Base-by-base conservation (phyloP, 1,140 invertebrate species). In the Lasaia peninsularis region DNA sequence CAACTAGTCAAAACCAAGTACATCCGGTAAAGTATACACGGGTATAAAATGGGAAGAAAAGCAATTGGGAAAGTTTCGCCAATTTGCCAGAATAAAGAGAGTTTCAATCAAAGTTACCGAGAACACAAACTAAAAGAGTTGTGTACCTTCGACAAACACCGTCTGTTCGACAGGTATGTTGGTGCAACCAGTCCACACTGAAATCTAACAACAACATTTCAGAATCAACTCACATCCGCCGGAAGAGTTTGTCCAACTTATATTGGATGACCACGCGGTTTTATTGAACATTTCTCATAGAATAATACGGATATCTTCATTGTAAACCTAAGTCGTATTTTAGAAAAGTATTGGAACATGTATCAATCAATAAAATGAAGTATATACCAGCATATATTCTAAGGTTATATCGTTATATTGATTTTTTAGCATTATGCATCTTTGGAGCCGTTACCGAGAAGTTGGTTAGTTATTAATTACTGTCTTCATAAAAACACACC, bases 41-140 rank as follows among this genome's bases (percentile, higher is more conserved):
- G 28, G 35, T 33, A 33, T 31, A 57, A 73, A 69, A 67, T 52
- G 40, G 67, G 60, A 67, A 76, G 70, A 78, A 82, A 81, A 78
- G 65, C 75, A 78, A 81, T 81, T 65, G 72, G 62, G 55, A 52
- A 83, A 83, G 67, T 83, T 83, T 74, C 66, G 73, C 71, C 77
- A 78, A 78, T 86, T 80, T 78, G 59, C 64, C 62, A 81, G 69
- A 83, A 86, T 81, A 86, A 81, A 83, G 80, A 77, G 80, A 80
- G 74, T 71, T 82, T 76, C 78, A 86, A 86, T 86, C 80, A 83
- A 85, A 85, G 67, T 83, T 81, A 60, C 67, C 65, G 54, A 68
- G 67, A 86, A 86, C 64, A 85, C 82, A 83, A 83, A 83, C 82
- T 71, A 73, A 75, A 81, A 73, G 70, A 76, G 71, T 73, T 71